Percentiles rank a stretch among this genome's conserved stretches.
These are phyloP conservation scores for Aurelia sp. DNA, from an alignment of 30 jellyfish, hydroid and myxozoan species.

Conservation along the genomic window DNA sequence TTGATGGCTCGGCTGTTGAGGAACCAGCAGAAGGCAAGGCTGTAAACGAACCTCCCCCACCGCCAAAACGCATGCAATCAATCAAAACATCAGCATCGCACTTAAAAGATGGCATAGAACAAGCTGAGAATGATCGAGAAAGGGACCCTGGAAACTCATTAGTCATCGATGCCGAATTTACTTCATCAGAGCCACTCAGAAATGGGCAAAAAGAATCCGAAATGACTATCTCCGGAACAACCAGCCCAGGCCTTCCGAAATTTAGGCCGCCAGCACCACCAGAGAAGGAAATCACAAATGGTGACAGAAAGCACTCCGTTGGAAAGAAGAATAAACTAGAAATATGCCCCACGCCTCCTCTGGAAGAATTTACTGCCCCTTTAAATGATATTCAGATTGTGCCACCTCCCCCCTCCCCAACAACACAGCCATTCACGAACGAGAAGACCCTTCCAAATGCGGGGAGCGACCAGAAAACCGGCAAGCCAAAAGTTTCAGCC, in stretches of 20 bases:
- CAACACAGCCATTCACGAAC: background rate
- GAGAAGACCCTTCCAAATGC: background rate
- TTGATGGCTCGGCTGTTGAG: background rate
- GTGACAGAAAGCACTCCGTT: background rate
- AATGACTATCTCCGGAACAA: background rate
- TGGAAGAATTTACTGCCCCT: constrained; percentile 15
- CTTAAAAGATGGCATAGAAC: constrained; percentile 1
- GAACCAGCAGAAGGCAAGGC: background rate
- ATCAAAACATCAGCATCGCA: constrained; percentile 49
- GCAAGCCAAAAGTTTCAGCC: constrained; percentile 32
- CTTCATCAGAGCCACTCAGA: background rate
- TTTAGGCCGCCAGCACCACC: background rate
- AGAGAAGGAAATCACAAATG: background rate
- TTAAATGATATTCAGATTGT: constrained; percentile 56
- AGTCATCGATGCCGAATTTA: constrained; percentile 34
- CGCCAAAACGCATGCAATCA: constrained; percentile 67
- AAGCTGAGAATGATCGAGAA: background rate
- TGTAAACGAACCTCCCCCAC: constrained; percentile 30
- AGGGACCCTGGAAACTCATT: background rate
- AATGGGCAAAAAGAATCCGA: constrained; percentile 3
- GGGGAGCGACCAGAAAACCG: background rate
- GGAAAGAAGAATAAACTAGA: background rate
- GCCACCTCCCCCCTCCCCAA: constrained; percentile 73
- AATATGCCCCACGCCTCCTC: constrained; percentile 56
- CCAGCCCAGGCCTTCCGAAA: background rate